Base-by-base conservation (phyloP, 2,888 invertebrate genomes). In the Microctonus hyperodae region DNA sequence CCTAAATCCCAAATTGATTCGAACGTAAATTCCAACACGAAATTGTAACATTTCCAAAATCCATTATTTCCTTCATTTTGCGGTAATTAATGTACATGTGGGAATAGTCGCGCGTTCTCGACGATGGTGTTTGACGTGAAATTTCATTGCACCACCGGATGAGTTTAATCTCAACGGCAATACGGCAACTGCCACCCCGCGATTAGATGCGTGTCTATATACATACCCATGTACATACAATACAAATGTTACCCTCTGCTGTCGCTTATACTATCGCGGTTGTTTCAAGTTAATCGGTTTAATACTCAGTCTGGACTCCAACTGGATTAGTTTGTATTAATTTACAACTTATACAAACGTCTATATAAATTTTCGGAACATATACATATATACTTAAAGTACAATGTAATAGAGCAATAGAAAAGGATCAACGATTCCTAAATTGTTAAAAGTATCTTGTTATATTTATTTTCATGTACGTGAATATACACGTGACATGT, bases 81-180 rank as follows among this genome's bases (percentile, higher is more conserved):
- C 55, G 56, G n/a, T 69, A 70, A 73, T 72, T 75, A 75, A 75
- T 74, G 71, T 73, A 70, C 73, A 74, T 75, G 73, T 72, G 74
- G 74, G 35, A 35, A 35, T 35, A 74, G 68, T 69, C 64, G 35
- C 59, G 70, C 58, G 13, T 35, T 13, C n/a, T n/a, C 63, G 61
- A 23, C 60, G 69, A 72, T 74, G 71, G 4, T n/a, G 70, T 66
- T 64, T 48, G 69, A 59, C 48, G 48, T 44, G 44, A 48, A 48
- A 60, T 60, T 60, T 28, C 53, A 53, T 23, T 23, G 1, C 37
- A n/a, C 25, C 51, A 16, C 23, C 22, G 25, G 61, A 62, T 62
- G 35, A 35, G 50, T 62, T 51, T 62, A 62, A 62, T 62, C 51
- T 62, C 51, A 35, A 23, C 33, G 35, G 61, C 37, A 62, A 53